Base-by-base conservation (phyloP, 2,888 invertebrate genomes). In the Ommatoiulus sabulosus region DNA sequence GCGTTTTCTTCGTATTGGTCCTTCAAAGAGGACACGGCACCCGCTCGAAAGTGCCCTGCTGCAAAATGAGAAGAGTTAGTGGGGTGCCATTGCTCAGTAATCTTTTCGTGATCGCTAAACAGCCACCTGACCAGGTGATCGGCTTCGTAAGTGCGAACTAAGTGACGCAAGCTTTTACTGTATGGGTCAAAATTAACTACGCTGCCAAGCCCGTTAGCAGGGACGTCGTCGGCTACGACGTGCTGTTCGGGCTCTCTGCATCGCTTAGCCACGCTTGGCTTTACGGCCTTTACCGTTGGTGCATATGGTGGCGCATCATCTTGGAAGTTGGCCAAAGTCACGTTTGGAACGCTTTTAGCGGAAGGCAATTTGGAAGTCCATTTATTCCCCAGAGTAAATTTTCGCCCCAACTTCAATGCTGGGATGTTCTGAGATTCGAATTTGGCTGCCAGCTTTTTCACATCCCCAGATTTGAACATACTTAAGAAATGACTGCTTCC, bases 391-490 rank as follows among this genome's bases (percentile, higher is more conserved):
- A 24, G 8, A 1, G 17, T n/a, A 24, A 72, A 72, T 8, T 72
- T 72, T 8, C 72, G 20, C 8, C 72, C 72, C 72, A 24, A 10
- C 10, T 24, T 72, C 85, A 85, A 44, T 6, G 44, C 43, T 4
- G 87, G 52, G 35, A 87, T 15, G 46, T 87, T 48, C 20, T 87
- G 86, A 24, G 87, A 52, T 15, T 89, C 89, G 87, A 86, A 89
- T 52, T 89, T 89, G 20, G 63, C 63, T 15, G 88, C 87, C 46
- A 89, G 85, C n/a, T 88, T 89, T 24, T 88, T 89, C 17, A 89
- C 89, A 20, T 89, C 89, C 57, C 89, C 89, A 0, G 43, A 48
- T 80, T 89, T 89, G n/a, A 89, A 20, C 35, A 43, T 86, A 44
- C 84, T 86, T 46, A 89, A n/a, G 52, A 89, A 89, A 20, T 20